phyloP scores from a whole-genome alignment of 2,888 invertebrate genomes.

The Epicampocera succincta region DNA sequence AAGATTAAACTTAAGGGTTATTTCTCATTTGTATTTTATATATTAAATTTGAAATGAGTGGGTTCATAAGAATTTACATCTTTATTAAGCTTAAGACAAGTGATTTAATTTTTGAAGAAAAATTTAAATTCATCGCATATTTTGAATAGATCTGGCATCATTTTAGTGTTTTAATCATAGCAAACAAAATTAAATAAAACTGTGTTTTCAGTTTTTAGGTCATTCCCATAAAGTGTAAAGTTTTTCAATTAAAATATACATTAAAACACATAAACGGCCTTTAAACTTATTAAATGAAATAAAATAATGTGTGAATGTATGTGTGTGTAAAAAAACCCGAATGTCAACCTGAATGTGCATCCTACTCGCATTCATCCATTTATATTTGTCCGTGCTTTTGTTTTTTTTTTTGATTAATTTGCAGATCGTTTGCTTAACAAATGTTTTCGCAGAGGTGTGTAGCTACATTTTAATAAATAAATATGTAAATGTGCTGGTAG shows the following conservation, averaged over 20 bases:
- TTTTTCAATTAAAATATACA: slow-evolving; percentile 42
- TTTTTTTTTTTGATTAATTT: slow-evolving; percentile 24
- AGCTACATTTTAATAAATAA: slow-evolving; percentile 28
- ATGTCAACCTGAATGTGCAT: slow-evolving; percentile 38
- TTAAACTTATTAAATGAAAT: neutral
- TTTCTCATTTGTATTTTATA: too few relatives aligned
- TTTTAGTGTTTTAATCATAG: too few relatives aligned
- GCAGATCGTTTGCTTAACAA: slow-evolving; percentile 22
- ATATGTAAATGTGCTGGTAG: slow-evolving; percentile 26
- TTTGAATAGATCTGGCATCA: too few relatives aligned
- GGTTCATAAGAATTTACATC: too few relatives aligned
- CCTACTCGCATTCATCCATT: slow-evolving; percentile 2
- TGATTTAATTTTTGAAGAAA: too few relatives aligned
- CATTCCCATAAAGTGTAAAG: slow-evolving; percentile 26
- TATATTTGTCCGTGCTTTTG: neutral
- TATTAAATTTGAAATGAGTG: too few relatives aligned
- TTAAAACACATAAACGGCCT: neutral
- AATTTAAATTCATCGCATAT: too few relatives aligned
- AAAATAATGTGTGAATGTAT: too few relatives aligned
- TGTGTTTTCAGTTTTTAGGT: slow-evolving; percentile 7
- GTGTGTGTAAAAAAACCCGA: slow-evolving; percentile 4
- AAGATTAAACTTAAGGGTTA: too few relatives aligned
- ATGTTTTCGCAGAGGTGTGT: slow-evolving; percentile 8
- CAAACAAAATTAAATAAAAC: neutral
- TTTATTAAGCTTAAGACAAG: too few relatives aligned